Percentiles rank a stretch among this genome's conserved stretches.
Conservation (phyloP, 2,888 invertebrate genomes). For the Leptinotarsa haldemani region DNA sequence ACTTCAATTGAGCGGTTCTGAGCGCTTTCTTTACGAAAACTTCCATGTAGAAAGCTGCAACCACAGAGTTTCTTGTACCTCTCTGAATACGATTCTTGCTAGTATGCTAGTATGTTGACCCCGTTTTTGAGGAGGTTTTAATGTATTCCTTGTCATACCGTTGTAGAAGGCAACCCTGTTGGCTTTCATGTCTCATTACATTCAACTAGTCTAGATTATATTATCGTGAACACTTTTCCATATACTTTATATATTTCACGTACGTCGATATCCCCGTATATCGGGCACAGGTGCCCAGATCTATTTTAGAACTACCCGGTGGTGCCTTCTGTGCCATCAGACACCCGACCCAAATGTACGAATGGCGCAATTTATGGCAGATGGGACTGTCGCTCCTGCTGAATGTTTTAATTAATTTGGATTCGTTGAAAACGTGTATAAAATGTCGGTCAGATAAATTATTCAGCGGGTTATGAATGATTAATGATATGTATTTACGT, state of each 20-base stretch:
- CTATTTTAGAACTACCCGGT: slow-evolving; percentile 35
- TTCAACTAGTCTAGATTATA: no score
- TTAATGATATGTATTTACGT: slow-evolving; percentile 27
- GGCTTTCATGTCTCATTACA: no score
- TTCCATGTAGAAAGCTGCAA: no score
- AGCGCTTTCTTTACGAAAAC: no score
- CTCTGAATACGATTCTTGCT: no score
- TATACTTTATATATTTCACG: not conserved
- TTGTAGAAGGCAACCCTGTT: no score
- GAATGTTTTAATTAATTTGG: slow-evolving; percentile 35
- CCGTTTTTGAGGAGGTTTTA: no score
- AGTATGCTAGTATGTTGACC: no score
- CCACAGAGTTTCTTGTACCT: no score
- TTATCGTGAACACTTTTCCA: not conserved
- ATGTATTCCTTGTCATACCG: no score
- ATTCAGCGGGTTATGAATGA: slow-evolving; percentile 21
- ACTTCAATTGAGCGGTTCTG: no score
- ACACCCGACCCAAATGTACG: slow-evolving; percentile 35
- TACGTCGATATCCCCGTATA: not conserved
- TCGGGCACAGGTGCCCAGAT: slow-evolving; percentile 37
- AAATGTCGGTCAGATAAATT: slow-evolving; percentile 36
- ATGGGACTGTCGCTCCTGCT: slow-evolving; percentile 35
- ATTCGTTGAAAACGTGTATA: slow-evolving; percentile 29
- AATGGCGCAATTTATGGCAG: slow-evolving; percentile 39
- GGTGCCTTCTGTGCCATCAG: slow-evolving; percentile 38